Evolutionary conservation across 2,113 vertebrate genomes (phyloP), one percentile per base, ranked within the genome.

Genomic region (Lasiurus borealis): DNA sequence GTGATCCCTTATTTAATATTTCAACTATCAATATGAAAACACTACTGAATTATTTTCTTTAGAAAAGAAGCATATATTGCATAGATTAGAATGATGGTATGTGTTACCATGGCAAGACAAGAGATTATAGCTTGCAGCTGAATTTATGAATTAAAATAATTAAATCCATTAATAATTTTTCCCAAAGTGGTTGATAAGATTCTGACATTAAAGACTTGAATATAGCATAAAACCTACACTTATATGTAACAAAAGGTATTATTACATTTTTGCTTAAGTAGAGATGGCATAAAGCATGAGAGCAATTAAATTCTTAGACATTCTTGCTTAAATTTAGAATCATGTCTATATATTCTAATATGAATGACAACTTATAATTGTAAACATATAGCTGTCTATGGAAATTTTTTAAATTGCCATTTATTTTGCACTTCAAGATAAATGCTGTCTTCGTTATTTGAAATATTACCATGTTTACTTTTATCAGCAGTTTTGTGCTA

Each of bases 261-360:
- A 23, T 57, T 90, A 7, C 4, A 57, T 48, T 69, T 91, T 96
- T 25, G 16, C 16, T 72, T 92, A 87, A 71, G 19, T 21, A 81
- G 40, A 83, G 80, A 27, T 6, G 78, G 4, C 2, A 50, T 50
- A 83, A 86, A 72, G 29, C 27, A 71, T 31, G 34, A 34, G 27
- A 71, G 14, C 1, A 64, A 66, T 69, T 84, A 77, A 89, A n/a
- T 40, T 46, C 3, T 78, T 73, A 69, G 72, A 91, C 64, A 48
- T 48, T 18, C 15, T 25, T 84, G n/a, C 3, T 92, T 80, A 54
- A 87, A 73, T 94, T 85, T 90, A 90, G 34, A 90, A 69, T 11
- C 6, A 78, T 73, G 23, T 62, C 4, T 78, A 29, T 5, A 9
- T 78, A 7, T 54, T 19, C 52, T 54, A 54, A 16, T 3, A 73